A percentile compares a stretch with the other conserved stretches of the same genome.
These are phyloP conservation scores for Achroia grisella DNA, from an alignment of 1,140 invertebrate genomes.

Conservation along the genomic window DNA sequence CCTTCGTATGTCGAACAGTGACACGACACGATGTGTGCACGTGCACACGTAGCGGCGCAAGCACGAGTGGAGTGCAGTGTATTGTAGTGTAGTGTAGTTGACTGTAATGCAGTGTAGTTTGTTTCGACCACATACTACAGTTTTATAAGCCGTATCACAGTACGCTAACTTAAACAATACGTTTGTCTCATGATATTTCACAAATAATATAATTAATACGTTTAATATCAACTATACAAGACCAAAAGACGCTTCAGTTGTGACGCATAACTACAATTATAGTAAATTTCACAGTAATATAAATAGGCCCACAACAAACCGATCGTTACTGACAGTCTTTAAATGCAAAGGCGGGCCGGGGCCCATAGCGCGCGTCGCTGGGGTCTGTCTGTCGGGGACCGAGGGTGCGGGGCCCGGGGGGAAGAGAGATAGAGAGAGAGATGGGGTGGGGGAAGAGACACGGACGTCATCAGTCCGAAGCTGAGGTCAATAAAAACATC, in stretches of 20 bases:
- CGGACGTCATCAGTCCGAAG: too few species aligned
- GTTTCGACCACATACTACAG: constrained; percentile 8
- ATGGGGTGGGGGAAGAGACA: too few species aligned
- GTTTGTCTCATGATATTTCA: constrained; percentile 1
- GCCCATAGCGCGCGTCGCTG: background rate
- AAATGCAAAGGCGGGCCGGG: constrained; percentile 16
- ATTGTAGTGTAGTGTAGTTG: too few species aligned
- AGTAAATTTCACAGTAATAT: constrained; percentile 10
- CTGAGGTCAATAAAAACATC: too few species aligned
- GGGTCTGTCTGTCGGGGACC: too few species aligned
- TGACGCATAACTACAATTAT: constrained; percentile 21
- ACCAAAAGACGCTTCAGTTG: constrained; percentile 9
- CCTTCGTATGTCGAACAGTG: too few species aligned
- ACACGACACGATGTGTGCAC: too few species aligned
- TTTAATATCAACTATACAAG: too few species aligned
- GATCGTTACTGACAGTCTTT: constrained; percentile 23
- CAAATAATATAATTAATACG: constrained; percentile 1
- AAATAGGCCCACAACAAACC: constrained; percentile 34
- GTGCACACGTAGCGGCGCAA: too few species aligned
- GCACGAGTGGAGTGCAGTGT: background rate
- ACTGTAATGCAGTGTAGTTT: background rate
- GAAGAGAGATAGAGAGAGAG: too few species aligned
- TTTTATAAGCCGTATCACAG: constrained; percentile 62
- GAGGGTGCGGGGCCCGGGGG: too few species aligned
- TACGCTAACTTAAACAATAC: constrained; percentile 55